A percentile compares a stretch with the other conserved stretches of the same genome.
Conservation (phyloP, 2,888 invertebrate species). For the Toxonevra muliebris region DNA sequence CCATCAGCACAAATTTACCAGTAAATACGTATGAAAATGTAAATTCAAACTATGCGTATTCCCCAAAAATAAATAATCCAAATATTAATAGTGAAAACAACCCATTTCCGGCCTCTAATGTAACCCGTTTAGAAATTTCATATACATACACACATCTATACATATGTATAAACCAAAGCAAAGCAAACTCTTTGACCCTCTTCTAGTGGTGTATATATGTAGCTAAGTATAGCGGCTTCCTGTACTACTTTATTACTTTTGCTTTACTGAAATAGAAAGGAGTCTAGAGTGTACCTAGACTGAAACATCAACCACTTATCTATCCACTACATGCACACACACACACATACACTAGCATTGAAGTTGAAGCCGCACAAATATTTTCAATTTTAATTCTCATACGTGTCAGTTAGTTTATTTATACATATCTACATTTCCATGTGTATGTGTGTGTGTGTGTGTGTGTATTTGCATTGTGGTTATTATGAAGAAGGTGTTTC, state of each 20-base stretch:
- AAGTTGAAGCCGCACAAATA: slow-evolving; percentile 30
- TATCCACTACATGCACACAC: too few relatives aligned
- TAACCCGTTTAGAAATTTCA: background rate
- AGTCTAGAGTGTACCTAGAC: too few relatives aligned
- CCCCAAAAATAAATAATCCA: background rate
- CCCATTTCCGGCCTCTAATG: background rate
- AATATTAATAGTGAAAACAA: slow-evolving; percentile 4
- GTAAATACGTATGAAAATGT: background rate
- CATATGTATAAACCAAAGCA: background rate
- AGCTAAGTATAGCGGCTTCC: too few relatives aligned
- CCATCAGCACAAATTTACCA: background rate
- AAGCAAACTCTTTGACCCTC: slow-evolving; percentile 33
- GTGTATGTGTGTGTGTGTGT: background rate
- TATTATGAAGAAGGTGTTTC: slow-evolving; percentile 37
- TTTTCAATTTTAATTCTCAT: slow-evolving; percentile 28
- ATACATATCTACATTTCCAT: slow-evolving; percentile 5
- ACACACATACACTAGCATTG: too few relatives aligned
- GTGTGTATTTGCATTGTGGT: slow-evolving; percentile 14
- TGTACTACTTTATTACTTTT: too few relatives aligned
- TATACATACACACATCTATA: too few relatives aligned
- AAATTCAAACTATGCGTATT: background rate
- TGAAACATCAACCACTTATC: background rate
- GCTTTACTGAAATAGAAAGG: too few relatives aligned
- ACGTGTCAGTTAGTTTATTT: slow-evolving; percentile 16
- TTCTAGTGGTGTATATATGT: too few relatives aligned